Percentiles rank a stretch among this genome's conserved stretches.
These are phyloP conservation scores for Aplochiton taeniatus DNA, from an alignment of 2,797 vertebrate species.

Conservation along the genomic window DNA sequence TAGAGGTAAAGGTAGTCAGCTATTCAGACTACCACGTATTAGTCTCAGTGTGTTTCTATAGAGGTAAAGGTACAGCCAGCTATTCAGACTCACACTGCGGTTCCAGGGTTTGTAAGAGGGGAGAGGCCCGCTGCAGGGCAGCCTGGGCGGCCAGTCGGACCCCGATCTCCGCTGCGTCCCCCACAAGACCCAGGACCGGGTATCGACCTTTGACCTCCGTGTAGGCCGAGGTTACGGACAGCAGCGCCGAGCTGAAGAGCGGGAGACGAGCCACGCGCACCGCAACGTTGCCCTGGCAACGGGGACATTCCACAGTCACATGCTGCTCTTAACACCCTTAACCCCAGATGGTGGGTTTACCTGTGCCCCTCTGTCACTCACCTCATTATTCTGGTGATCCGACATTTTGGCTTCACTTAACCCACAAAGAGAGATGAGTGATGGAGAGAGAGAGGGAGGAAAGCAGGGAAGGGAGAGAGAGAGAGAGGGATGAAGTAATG, in stretches of 20 bases:
- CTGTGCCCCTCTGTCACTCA: slow-evolving; percentile 40
- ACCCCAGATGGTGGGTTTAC: no score
- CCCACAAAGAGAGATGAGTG: slow-evolving; percentile 36
- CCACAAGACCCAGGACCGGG: slow-evolving; percentile 65
- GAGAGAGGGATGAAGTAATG: neutral
- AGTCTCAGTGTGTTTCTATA: no score
- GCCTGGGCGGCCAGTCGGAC: slow-evolving; percentile 49
- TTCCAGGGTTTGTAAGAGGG: slow-evolving; percentile 38
- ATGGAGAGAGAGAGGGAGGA: neutral
- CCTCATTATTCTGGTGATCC: slow-evolving; percentile 39
- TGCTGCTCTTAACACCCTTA: no score
- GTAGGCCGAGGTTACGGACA: slow-evolving; percentile 52
- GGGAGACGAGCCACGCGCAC: slow-evolving; percentile 59
- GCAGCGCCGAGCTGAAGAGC: slow-evolving; percentile 58
- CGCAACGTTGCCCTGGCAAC: slow-evolving; percentile 55
- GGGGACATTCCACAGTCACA: no score
- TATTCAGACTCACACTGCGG: slow-evolving; percentile 31
- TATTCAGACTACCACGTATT: no score
- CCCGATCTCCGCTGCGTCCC: slow-evolving; percentile 56
- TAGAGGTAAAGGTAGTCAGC: no score
- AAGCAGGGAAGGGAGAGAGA: neutral
- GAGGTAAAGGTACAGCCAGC: neutral
- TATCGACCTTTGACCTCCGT: slow-evolving; percentile 58
- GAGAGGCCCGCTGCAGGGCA: slow-evolving; percentile 40
- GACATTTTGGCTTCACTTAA: slow-evolving; percentile 54